Evolutionary conservation across 2,888 invertebrate species (phyloP).

Genomic region (Quadroppia sp.): DNA sequence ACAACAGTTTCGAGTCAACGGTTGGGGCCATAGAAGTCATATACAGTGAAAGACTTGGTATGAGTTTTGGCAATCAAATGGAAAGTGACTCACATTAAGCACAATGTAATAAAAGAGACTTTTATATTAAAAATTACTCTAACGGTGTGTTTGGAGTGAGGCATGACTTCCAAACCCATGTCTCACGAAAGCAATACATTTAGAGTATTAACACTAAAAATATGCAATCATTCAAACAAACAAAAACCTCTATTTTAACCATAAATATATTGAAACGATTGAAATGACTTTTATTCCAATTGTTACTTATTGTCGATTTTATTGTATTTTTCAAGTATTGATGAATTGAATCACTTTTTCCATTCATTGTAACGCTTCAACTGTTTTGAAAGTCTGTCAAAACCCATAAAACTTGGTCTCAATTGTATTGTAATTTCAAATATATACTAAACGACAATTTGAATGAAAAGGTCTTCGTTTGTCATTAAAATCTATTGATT

Average conservation of each 20-base stretch:
- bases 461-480: too few relatives aligned
- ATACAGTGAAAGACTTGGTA: too few relatives aligned
- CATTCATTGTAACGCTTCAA: not conserved
- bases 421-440: not conserved
- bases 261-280: too few relatives aligned
- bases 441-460: too few relatives aligned
- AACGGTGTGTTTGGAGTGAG: too few relatives aligned
- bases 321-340: not conserved
- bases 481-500: too few relatives aligned
- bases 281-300: constrained; percentile 5
- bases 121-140: too few relatives aligned
- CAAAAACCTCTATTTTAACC: too few relatives aligned
- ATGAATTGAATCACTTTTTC: not conserved
- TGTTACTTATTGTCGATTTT: not conserved
- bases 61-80: not conserved
- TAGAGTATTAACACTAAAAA: not conserved
- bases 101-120: not conserved
- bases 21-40: not conserved
- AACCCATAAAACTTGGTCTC: not conserved
- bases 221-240: too few relatives aligned
- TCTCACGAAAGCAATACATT: too few relatives aligned
- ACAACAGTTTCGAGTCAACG: not conserved
- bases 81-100: constrained; percentile 5
- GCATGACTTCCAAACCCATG: too few relatives aligned
- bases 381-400: not conserved